A percentile compares a stretch with the other conserved stretches of the same genome.
Conservation (phyloP, 2,888 invertebrate genomes). For the Tenthredo scrophulariae region DNA sequence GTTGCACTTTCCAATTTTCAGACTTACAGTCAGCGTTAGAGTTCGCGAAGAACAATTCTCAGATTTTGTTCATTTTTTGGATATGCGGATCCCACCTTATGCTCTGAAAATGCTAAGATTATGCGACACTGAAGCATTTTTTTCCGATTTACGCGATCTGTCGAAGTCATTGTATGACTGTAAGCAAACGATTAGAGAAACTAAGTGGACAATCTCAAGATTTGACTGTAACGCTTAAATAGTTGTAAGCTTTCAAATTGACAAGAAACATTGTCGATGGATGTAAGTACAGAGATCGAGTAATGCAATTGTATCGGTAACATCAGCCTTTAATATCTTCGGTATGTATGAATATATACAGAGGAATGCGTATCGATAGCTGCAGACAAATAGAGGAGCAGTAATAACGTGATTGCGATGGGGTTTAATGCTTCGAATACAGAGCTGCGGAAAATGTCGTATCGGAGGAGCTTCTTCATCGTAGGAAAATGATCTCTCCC, state of each 20-base stretch:
- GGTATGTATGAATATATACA: background rate
- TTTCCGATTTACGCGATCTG: background rate
- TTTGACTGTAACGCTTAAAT: background rate
- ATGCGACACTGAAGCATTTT: background rate
- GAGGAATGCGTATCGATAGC: background rate
- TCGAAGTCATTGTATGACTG: background rate
- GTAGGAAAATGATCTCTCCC: slow-evolving; percentile 27
- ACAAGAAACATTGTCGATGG: background rate
- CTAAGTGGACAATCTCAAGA: background rate
- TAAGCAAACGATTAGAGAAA: background rate
- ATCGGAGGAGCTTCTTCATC: slow-evolving; percentile 11
- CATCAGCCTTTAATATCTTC: background rate
- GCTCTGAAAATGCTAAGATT: background rate
- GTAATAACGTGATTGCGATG: background rate
- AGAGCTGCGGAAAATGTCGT: background rate
- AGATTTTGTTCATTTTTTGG: background rate
- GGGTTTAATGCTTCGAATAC: background rate
- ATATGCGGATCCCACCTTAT: background rate
- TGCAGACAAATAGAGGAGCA: background rate
- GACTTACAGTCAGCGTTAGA: background rate
- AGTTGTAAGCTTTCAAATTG: background rate
- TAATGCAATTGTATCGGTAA: background rate
- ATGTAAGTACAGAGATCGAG: background rate
- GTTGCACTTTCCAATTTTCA: background rate
- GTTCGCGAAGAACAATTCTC: background rate